Evolutionary conservation across 2,113 vertebrate species (phyloP).

Genomic region (Cygnus buccinator): DNA sequence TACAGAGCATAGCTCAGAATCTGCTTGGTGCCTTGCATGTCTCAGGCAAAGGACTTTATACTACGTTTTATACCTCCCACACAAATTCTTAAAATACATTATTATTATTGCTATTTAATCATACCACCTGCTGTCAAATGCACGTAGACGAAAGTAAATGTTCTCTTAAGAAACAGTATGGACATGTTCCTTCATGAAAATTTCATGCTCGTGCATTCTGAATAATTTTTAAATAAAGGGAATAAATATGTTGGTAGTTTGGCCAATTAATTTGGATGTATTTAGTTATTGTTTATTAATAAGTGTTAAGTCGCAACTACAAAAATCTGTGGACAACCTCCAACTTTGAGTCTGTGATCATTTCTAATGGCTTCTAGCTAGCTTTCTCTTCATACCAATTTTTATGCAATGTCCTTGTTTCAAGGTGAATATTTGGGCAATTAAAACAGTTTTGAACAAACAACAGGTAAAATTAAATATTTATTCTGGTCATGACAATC

Average conservation of each 20-base stretch:
- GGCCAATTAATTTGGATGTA: too few species aligned
- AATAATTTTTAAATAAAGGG: too few species aligned
- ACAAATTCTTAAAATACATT: not conserved
- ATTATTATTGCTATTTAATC: not conserved
- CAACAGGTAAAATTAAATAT: not conserved
- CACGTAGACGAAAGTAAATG: not conserved
- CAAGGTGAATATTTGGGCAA: not conserved
- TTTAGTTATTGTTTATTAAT: too few species aligned
- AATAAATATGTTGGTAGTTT: too few species aligned
- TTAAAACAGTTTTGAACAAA: not conserved
- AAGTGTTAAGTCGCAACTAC: too few species aligned
- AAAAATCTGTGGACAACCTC: too few species aligned
- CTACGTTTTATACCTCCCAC: not conserved
- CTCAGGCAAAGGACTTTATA: not conserved
- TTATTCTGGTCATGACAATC: not conserved
- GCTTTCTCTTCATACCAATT: not conserved
- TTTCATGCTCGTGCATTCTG: too few species aligned
- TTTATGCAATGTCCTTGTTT: not conserved
- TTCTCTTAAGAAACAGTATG: too few species aligned
- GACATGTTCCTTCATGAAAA: too few species aligned
- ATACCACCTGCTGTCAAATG: not conserved
- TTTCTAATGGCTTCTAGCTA: too few species aligned
- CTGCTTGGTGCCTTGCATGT: not conserved
- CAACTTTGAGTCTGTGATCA: too few species aligned
- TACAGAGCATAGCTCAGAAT: too few species aligned